A percentile compares a stretch with the other conserved stretches of the same genome.
Evolutionary conservation across 2,888 invertebrate genomes (phyloP).

Genomic region (Atethmia centrago): DNA sequence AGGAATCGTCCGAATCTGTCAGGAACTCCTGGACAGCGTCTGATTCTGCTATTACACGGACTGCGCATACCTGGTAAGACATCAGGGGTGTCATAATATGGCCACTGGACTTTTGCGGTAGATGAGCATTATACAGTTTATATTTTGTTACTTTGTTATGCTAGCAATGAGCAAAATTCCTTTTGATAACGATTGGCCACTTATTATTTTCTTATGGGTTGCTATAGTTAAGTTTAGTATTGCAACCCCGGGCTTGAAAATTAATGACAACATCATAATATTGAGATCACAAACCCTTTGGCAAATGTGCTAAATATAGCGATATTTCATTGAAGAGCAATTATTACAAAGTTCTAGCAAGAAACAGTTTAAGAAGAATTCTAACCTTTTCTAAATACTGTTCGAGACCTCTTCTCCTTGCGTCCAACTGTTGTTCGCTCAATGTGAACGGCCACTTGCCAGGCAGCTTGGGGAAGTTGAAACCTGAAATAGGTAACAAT

Average conservation of each 20-base stretch:
- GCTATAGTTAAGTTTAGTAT: too few relatives aligned
- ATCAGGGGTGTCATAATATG: background rate
- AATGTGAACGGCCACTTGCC: slow-evolving; percentile 99
- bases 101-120: background rate
- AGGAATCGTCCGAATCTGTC: slow-evolving; percentile 96
- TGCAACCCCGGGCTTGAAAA: background rate
- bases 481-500: slow-evolving; percentile 88
- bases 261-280: background rate
- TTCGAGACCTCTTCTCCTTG: slow-evolving; percentile 97
- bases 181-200: background rate
- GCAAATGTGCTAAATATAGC: too few relatives aligned
- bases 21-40: slow-evolving; percentile 99
- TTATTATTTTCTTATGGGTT: background rate
- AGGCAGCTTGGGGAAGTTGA: slow-evolving; percentile 98
- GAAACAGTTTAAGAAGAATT: too few relatives aligned
- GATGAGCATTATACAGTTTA: background rate
- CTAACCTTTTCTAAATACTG: slow-evolving; percentile 97
- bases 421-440: slow-evolving; percentile 99
- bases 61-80: slow-evolving; percentile 95
- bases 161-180: background rate
- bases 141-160: background rate
- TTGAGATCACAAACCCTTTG: background rate
- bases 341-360: background rate
- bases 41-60: slow-evolving; percentile 99
- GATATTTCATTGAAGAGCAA: background rate